Conservation (phyloP, 2,888 invertebrate genomes). For the Saturnia japonica region DNA sequence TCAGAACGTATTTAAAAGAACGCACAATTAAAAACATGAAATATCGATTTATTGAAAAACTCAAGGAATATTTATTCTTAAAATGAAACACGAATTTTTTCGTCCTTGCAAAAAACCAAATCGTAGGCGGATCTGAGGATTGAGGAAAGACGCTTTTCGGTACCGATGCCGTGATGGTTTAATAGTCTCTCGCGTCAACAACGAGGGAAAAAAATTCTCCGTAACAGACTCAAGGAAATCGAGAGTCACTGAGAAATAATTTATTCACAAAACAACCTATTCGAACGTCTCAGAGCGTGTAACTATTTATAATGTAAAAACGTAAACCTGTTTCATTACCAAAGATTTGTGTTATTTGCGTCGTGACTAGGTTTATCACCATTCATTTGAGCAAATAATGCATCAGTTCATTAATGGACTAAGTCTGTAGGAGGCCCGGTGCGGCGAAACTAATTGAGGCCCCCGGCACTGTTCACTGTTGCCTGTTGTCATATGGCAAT, state of each 20-base stretch:
- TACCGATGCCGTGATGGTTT: neutral
- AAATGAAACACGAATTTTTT: neutral
- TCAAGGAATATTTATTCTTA: neutral
- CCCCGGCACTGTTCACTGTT: too few relatives aligned
- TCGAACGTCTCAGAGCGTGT: neutral
- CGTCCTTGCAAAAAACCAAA: neutral
- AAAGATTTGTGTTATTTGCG: neutral
- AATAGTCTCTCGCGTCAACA: constrained; percentile 9
- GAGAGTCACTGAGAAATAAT: constrained; percentile 6
- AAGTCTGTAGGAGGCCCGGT: too few relatives aligned
- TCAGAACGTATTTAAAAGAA: neutral
- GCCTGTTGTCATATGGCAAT: too few relatives aligned
- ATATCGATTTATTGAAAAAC: neutral
- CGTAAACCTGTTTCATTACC: neutral
- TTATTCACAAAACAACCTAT: constrained; percentile 1
- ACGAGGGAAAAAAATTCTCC: neutral
- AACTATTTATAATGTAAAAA: neutral
- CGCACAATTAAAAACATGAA: neutral
- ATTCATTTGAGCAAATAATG: too few relatives aligned
- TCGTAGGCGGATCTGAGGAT: neutral
- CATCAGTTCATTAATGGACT: too few relatives aligned
- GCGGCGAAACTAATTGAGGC: too few relatives aligned
- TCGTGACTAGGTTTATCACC: neutral
- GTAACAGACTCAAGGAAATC: constrained; percentile 9
- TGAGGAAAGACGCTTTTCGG: neutral